phyloP scores from a whole-genome alignment of 1,140 invertebrate genomes.

The Neodiprion lecontei region DNA sequence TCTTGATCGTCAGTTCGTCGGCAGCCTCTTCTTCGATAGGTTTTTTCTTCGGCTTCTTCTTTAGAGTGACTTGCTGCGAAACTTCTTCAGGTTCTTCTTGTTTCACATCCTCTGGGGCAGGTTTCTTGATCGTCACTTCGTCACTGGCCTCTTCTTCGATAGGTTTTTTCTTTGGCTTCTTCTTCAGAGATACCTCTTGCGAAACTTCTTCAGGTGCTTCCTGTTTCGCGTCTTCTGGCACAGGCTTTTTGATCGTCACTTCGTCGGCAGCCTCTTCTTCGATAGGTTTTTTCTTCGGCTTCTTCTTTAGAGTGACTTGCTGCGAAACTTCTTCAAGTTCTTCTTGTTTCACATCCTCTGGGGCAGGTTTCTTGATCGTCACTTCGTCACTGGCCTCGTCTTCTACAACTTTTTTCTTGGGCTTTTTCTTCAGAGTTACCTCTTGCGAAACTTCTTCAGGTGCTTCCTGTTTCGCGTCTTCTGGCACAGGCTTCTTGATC shows the following conservation, averaged over 20 bases:
- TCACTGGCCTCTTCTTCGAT: constrained; percentile 33
- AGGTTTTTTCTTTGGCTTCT: constrained; percentile 27
- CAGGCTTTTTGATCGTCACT: constrained; percentile 28
- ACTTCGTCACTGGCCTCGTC: constrained; percentile 42
- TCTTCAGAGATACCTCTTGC: constrained; percentile 26
- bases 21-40: constrained; percentile 33
- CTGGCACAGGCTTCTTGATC: constrained; percentile 37
- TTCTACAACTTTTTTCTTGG: constrained; percentile 44
- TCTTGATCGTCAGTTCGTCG: constrained; percentile 43
- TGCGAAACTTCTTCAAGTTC: constrained; percentile 49
- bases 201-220: constrained; percentile 27
- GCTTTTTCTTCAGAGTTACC: constrained; percentile 42
- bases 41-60: constrained; percentile 54
- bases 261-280: constrained; percentile 42
- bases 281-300: constrained; percentile 33
- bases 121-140: constrained; percentile 32
- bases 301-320: constrained; percentile 39
- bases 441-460: constrained; percentile 42
- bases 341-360: constrained; percentile 41
- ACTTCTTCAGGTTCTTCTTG: constrained; percentile 36
- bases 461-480: constrained; percentile 34
- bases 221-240: constrained; percentile 24
- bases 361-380: constrained; percentile 39
- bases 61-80: constrained; percentile 40
- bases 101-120: constrained; percentile 15